Conservation (phyloP, 2,888 invertebrate genomes). For the Spialia ferax region DNA sequence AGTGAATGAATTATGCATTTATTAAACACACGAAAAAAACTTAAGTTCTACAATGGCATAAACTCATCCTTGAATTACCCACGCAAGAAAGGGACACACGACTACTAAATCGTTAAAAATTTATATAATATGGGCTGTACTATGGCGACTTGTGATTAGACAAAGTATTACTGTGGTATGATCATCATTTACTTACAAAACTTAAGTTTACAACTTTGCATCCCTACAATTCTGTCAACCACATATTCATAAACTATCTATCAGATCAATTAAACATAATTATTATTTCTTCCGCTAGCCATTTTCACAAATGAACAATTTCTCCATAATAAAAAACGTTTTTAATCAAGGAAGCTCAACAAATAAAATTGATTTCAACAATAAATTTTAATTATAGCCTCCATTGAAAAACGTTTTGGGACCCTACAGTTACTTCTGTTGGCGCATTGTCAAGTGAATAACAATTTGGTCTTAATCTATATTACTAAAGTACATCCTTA, state of each 20-base stretch:
- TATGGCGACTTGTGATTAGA: no score
- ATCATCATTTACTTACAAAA: no score
- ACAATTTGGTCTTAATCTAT: conserved; percentile 26
- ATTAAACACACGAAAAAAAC: no score
- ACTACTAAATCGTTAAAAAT: no score
- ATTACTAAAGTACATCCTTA: conserved; percentile 25
- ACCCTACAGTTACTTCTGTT: conserved; percentile 45
- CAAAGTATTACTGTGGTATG: background rate
- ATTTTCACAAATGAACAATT: conserved; percentile 31
- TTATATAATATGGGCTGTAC: no score
- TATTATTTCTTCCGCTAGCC: conserved; percentile 30
- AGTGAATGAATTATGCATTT: background rate
- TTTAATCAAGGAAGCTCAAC: conserved; percentile 38
- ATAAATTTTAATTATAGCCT: conserved; percentile 9
- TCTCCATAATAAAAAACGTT: conserved; percentile 42
- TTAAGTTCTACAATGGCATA: no score
- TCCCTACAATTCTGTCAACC: background rate
- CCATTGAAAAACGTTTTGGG: conserved; percentile 50
- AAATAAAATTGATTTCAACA: background rate
- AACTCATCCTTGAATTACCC: no score
- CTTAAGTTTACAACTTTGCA: no score
- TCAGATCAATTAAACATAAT: conserved; percentile 5
- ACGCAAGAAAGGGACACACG: no score
- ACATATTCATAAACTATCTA: background rate
- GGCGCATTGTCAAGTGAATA: conserved; percentile 76